Evolutionary conservation across 2,113 vertebrate genomes (phyloP), one percentile per base, ranked within the genome.

Genomic region (Indicator indicator): DNA sequence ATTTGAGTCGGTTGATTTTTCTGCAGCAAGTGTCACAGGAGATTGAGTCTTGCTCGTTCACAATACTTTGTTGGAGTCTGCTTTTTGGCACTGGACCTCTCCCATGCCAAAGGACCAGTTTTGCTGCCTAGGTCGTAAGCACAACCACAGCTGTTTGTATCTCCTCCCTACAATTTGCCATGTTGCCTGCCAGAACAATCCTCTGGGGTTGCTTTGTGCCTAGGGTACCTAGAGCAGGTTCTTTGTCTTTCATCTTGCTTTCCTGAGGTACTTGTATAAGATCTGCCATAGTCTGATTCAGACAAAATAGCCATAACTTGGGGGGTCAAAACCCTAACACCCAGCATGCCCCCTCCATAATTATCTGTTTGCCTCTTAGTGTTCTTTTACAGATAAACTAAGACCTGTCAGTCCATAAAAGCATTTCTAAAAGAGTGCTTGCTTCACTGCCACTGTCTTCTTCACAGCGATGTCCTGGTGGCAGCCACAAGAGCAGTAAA

Each of bases 401-500:
- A 91, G 71, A 75, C 64, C 62, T 80, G 33, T 88, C 63, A 62
- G 42, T 84, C 36, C 68, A 26, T 58, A 60, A 69, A 82, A 86
- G 11, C 70, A 23, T 83, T 92, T 93, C 64, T 90, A 19, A 76
- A 78, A 79, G n/a, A 76, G 55, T 20, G 16, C 69, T 96, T 89
- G 59, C 88, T 94, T 96, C 32, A 7, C 83, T 96, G 86, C 83
- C 30, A 11, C 70, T 36, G 33, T 91, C 88, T 82, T 68, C 55
- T 58, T 93, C 90, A 52, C 74, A 63, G 63, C 86, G 64, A 24
- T 85, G 92, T 93, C 93, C 93, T 87, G 50, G 88, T 1, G 9
- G 75, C 83, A 89, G 76, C 89, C 83, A 71, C 48, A 80, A 82
- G 79, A 88, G 56, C 44, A 74, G 84, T 90, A 91, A 95, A 94